phyloP scores from a whole-genome alignment of 2,888 invertebrate genomes.

The Sphaerophoria taeniata region DNA sequence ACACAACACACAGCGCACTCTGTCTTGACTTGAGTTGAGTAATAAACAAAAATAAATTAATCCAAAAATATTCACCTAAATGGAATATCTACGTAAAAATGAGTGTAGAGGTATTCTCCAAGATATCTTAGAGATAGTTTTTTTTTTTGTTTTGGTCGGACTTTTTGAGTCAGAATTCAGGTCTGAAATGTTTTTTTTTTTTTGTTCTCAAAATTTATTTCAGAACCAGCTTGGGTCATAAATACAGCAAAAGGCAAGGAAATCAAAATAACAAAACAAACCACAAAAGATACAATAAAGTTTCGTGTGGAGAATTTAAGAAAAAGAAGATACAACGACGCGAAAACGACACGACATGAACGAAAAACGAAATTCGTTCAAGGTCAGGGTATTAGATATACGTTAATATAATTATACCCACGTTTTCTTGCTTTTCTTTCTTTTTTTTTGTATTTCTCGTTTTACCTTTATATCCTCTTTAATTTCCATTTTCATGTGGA shows the following conservation, averaged over 20 bases:
- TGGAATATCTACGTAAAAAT: not conserved
- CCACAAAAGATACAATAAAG: not conserved
- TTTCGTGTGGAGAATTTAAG: conserved; percentile 60
- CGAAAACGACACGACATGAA: not conserved
- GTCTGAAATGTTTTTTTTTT: not conserved
- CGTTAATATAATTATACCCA: conserved; percentile 68
- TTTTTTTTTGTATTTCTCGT: conserved; percentile 32
- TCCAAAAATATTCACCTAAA: not conserved
- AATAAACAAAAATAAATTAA: conserved; percentile 32
- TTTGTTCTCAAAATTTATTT: conserved; percentile 6
- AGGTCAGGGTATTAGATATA: conserved; percentile 73
- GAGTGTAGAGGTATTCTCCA: conserved; percentile 38
- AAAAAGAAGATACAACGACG: conserved; percentile 29
- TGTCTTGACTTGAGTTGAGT: conserved; percentile 33
- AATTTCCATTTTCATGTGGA: conserved; percentile 33
- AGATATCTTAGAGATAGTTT: conserved; percentile 50
- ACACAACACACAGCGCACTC: conserved; percentile 21
- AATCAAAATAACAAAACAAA: conserved; percentile 19
- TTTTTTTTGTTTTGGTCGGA: conserved; percentile 8
- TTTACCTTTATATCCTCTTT: conserved; percentile 44
- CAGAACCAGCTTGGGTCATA: conserved; percentile 72
- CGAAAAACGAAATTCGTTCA: conserved; percentile 72
- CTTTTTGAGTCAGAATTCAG: conserved; percentile 56
- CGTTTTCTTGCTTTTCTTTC: conserved; percentile 27
- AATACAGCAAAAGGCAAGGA: conserved; percentile 59